These are phyloP conservation scores for Ochropacha duplaris DNA, from an alignment of 2,888 invertebrate genomes.

Conservation along the genomic window DNA sequence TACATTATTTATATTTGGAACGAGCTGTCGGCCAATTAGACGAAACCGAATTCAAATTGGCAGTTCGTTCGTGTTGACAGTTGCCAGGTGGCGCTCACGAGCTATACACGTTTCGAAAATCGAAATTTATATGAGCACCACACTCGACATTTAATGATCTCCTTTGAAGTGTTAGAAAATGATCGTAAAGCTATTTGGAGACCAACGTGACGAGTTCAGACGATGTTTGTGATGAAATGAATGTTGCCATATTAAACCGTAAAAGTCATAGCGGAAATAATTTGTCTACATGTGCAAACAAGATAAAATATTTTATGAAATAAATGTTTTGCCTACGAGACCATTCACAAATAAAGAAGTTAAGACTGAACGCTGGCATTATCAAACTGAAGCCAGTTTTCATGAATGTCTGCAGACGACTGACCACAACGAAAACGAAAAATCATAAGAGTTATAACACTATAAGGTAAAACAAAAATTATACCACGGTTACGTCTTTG, in stretches of 20 bases:
- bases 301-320: slow-evolving; percentile 15
- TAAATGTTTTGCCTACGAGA: background rate
- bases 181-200: slow-evolving; percentile 67
- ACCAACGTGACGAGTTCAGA: slow-evolving; percentile 43
- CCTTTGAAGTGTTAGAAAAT: slow-evolving; percentile 76
- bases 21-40: slow-evolving; percentile 70
- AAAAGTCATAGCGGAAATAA: slow-evolving; percentile 34
- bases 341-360: background rate
- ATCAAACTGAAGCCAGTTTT: too few relatives aligned
- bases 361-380: too few relatives aligned
- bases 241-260: slow-evolving; percentile 61
- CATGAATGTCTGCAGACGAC: too few relatives aligned
- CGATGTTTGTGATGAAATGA: slow-evolving; percentile 40
- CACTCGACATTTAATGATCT: slow-evolving; percentile 66
- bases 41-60: slow-evolving; percentile 64
- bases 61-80: slow-evolving; percentile 70
- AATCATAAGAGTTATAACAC: background rate
- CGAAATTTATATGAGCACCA: slow-evolving; percentile 57
- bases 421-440: too few relatives aligned
- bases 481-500: background rate
- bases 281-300: slow-evolving; percentile 50
- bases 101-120: slow-evolving; percentile 48
- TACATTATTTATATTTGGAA: slow-evolving; percentile 58
- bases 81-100: slow-evolving; percentile 63
- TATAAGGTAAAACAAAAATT: background rate